Percentiles rank a stretch among this genome's conserved stretches.
phyloP scores from a whole-genome alignment of 2,888 invertebrate species.

The Danaus chrysippus region DNA sequence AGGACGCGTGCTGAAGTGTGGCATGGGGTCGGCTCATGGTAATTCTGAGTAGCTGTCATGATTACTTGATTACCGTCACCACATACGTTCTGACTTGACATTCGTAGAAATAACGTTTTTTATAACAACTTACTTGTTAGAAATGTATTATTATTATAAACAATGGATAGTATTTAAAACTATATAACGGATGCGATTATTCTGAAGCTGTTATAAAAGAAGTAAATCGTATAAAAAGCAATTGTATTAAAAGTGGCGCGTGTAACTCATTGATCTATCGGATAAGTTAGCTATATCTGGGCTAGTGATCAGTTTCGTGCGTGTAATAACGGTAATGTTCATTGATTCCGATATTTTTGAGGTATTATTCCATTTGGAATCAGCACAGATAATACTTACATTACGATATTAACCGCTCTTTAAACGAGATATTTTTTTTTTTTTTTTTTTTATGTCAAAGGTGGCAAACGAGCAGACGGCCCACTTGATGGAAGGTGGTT shows the following conservation, averaged over 20 bases:
- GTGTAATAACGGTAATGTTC: slow-evolving; percentile 34
- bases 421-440: no score
- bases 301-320: slow-evolving; percentile 47
- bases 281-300: slow-evolving; percentile 42
- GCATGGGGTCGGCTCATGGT: slow-evolving; percentile 15
- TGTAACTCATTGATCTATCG: slow-evolving; percentile 36
- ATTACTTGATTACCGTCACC: slow-evolving; percentile 10
- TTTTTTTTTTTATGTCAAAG: no score
- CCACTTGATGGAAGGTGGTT: no score
- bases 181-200: no score
- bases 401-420: slow-evolving; percentile 20
- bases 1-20: slow-evolving; percentile 15
- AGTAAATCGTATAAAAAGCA: slow-evolving; percentile 28
- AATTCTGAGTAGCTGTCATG: slow-evolving; percentile 21
- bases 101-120: background rate
- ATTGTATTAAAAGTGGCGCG: slow-evolving; percentile 46
- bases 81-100: background rate
- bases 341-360: slow-evolving; percentile 28
- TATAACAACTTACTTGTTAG: no score
- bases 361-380: slow-evolving; percentile 24
- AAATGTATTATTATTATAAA: no score
- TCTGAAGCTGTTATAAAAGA: no score
- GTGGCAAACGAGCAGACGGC: no score
- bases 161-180: no score
- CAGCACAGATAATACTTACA: slow-evolving; percentile 17